phyloP scores from a whole-genome alignment of 2,797 vertebrate species.

The Enteromius unitaeniatus region DNA sequence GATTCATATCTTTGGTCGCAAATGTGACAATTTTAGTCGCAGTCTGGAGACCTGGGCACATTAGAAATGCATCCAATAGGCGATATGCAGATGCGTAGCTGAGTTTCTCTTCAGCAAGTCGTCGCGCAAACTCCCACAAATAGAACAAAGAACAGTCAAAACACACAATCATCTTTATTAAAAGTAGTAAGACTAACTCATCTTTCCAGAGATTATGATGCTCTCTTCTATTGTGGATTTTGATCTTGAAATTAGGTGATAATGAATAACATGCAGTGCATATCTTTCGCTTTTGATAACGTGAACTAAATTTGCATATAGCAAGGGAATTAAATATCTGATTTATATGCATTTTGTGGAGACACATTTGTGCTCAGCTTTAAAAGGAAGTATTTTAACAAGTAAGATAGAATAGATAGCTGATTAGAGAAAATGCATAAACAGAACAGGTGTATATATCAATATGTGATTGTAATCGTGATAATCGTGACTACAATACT shows the following conservation, averaged over 20 bases:
- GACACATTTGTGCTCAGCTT: background rate
- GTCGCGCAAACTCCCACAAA: no score
- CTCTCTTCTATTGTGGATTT: no score
- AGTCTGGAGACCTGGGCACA: no score
- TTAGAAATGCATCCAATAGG: no score
- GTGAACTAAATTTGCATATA: background rate
- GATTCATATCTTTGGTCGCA: no score
- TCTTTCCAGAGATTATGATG: background rate
- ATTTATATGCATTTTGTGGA: background rate
- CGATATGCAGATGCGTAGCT: no score
- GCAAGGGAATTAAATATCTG: background rate
- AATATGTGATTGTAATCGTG: background rate
- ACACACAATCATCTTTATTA: background rate
- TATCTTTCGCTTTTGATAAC: background rate
- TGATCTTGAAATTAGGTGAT: no score
- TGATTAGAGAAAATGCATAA: background rate
- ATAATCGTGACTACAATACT: background rate
- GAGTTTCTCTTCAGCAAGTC: conserved; percentile 70
- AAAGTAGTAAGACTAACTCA: background rate
- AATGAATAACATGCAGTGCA: no score
- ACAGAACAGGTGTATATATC: background rate
- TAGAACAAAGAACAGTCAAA: no score
- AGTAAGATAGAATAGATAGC: background rate
- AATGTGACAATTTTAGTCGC: no score
- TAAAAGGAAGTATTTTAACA: background rate